A percentile compares a stretch with the other conserved stretches of the same genome.
Evolutionary conservation across 2,113 vertebrate species (phyloP).

Genomic region (Thunnus maccoyii): DNA sequence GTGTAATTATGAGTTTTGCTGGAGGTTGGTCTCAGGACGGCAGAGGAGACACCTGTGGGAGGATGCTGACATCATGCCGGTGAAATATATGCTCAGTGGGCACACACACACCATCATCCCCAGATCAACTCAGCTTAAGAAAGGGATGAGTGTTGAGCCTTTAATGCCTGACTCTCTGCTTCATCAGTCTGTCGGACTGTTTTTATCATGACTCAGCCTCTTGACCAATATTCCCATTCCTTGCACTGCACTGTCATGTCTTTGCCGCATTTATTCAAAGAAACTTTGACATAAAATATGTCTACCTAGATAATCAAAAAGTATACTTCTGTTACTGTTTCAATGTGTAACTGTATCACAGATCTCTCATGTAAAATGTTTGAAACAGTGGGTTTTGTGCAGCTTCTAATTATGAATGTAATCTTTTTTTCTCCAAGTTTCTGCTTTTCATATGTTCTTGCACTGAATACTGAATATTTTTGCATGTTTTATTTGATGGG

Average conservation of each 20-base stretch:
- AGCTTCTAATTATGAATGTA: slow-evolving; percentile 50
- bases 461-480: slow-evolving; percentile 19
- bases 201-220: slow-evolving; percentile 51
- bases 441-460: not conserved
- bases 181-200: slow-evolving; percentile 26
- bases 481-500: not conserved
- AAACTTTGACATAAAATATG: not conserved
- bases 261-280: not conserved
- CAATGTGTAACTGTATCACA: not conserved
- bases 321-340: not conserved
- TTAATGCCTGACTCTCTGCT: slow-evolving; percentile 55
- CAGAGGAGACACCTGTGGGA: slow-evolving; percentile 47
- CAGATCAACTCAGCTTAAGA: slow-evolving; percentile 70
- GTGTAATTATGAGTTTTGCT: slow-evolving; percentile 41
- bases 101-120: slow-evolving; percentile 40
- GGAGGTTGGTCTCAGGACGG: slow-evolving; percentile 7
- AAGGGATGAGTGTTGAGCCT: slow-evolving; percentile 55
- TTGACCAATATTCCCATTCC: slow-evolving; percentile 9
- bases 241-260: not conserved
- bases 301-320: not conserved
- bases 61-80: slow-evolving; percentile 48
- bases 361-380: not conserved
- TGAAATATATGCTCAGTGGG: slow-evolving; percentile 57
- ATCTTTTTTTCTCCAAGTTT: not conserved
- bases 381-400: slow-evolving; percentile 8